Evolutionary conservation across 2,888 invertebrate genomes (phyloP), one percentile per base, ranked within the genome.

Genomic region (Mechanitis messenoides): DNA sequence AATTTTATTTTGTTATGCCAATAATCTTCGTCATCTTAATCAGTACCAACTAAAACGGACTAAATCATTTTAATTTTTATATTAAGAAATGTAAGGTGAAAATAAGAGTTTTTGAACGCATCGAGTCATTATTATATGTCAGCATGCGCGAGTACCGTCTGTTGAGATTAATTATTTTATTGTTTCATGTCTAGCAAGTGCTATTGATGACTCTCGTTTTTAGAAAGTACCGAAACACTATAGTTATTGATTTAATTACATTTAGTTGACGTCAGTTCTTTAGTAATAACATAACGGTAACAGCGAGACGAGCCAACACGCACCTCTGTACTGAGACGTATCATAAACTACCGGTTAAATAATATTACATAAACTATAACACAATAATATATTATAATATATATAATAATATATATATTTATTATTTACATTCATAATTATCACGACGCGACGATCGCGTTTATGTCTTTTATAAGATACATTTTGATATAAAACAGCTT

Each of bases 401-500:
- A 35, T 35, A 35, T 35, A 35, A 35, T 35, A 6, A 35, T 35
- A 35, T 20, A 35, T 6, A 5, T 35, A 35, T 5, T 35, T 35
- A 35, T 5, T 35, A 35, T 1, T 35, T 35, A 5, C 6, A 35
- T 35, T 35, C 35, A 35, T 6, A 5, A 1, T 35, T 35, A 1
- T 35, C 3, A 35, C 6, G 1, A 5, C 6, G 35, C 35, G 35
- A 35, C 35, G 35, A 35, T 45, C 70, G 72, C 74, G 74, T 78
- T 75, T 64, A 76, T 70, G 69, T 77, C 76, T 60, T 60, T 60
- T 55, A 33, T 55, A 74, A 74, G 38, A 45, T 7, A 12, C 5
- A 3, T 20, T 20, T 20, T 20, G 20, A 20, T 20, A 20, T 20
- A 20, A 20, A 20, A 20, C 20, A 20, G 20, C 20, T 20, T 20